These are phyloP conservation scores for Boloria selene DNA, from an alignment of 2,888 invertebrate species.

Conservation along the genomic window DNA sequence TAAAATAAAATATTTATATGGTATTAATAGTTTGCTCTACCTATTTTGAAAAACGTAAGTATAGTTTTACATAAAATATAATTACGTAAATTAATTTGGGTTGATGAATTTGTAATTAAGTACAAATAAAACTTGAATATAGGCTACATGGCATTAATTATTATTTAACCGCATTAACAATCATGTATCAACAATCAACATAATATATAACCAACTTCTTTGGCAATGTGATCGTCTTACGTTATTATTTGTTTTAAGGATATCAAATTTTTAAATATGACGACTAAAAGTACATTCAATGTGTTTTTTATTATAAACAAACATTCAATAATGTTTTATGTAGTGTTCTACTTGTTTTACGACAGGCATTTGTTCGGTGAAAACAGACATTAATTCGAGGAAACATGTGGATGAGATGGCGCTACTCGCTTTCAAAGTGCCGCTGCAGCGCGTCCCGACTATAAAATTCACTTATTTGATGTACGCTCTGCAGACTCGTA, in stretches of 20 bases:
- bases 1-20: too few species aligned
- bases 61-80: too few species aligned
- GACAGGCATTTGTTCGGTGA: slow-evolving; percentile 75
- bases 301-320: slow-evolving; percentile 65
- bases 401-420: slow-evolving; percentile 79
- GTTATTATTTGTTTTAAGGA: neutral
- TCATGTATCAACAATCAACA: too few species aligned
- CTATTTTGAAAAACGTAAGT: too few species aligned
- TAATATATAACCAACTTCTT: neutral
- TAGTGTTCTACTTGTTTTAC: slow-evolving; percentile 73
- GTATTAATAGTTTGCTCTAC: too few species aligned
- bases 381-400: slow-evolving; percentile 81
- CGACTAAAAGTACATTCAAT: slow-evolving; percentile 26
- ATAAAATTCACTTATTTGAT: slow-evolving; percentile 75
- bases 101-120: too few species aligned
- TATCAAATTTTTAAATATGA: neutral
- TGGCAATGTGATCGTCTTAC: neutral
- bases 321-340: slow-evolving; percentile 74
- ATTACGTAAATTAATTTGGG: too few species aligned
- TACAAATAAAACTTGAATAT: too few species aligned
- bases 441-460: slow-evolving; percentile 54
- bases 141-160: too few species aligned
- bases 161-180: too few species aligned
- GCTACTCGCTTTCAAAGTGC: slow-evolving; percentile 78
- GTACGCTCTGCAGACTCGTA: slow-evolving; percentile 67